phyloP scores from a whole-genome alignment of 1,140 invertebrate species.

The Tenebrio molitor region DNA sequence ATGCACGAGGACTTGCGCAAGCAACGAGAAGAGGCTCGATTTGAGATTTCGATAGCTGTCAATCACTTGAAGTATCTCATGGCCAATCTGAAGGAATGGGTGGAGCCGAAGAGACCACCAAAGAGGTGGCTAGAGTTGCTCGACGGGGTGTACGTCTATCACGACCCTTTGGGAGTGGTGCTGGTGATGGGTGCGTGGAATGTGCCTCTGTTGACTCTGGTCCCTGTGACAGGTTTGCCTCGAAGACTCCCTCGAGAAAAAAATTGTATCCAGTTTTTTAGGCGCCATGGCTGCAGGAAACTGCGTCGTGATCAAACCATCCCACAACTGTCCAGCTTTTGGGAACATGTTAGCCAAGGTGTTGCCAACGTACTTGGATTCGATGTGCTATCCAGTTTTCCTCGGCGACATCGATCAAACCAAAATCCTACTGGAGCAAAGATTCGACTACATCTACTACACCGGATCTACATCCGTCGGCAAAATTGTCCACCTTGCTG shows the following conservation, averaged over 20 bases:
- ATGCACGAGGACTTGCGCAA: conserved; percentile 84
- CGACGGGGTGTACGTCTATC: conserved; percentile 49
- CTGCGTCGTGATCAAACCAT: conserved; percentile 92
- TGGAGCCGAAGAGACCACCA: conserved; percentile 73
- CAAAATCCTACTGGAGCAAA: conserved; percentile 86
- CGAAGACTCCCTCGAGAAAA: neutral
- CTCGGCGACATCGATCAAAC: conserved; percentile 87
- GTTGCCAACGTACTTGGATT: conserved; percentile 91
- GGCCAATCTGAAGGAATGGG: conserved; percentile 76
- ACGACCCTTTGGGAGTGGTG: conserved; percentile 74
- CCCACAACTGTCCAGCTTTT: conserved; percentile 84
- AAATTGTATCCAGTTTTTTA: neutral
- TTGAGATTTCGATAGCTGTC: conserved; percentile 77
- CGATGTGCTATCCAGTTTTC: conserved; percentile 67
- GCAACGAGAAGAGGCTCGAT: conserved; percentile 76
- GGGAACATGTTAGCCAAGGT: conserved; percentile 80
- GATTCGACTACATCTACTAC: conserved; percentile 98
- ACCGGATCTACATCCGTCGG: conserved; percentile 92
- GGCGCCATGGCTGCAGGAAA: conserved; percentile 93
- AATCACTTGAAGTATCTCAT: conserved; percentile 77
- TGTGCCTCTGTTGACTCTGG: conserved; percentile 88
- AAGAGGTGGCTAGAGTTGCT: conserved; percentile 45
- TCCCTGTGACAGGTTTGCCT: conserved; percentile 67
- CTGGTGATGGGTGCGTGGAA: conserved; percentile 97
- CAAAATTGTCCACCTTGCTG: conserved; percentile 88